Percentiles rank a stretch among this genome's conserved stretches.
Evolutionary conservation across 2,113 vertebrate genomes (phyloP).

Genomic region (Cynocephalus volans): DNA sequence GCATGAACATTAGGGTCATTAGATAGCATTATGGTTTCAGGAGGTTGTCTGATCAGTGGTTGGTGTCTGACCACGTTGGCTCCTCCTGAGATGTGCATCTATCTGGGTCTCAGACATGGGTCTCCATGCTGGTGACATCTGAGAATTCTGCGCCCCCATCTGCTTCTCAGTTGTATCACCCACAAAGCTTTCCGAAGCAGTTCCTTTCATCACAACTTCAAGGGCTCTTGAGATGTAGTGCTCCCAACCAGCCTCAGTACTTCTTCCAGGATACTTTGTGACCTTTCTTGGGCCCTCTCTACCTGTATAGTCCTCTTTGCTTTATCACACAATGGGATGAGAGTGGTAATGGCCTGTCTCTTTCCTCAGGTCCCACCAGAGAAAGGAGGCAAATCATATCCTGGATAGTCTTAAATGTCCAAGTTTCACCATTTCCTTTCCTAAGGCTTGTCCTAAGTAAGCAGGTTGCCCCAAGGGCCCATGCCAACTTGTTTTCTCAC

Average conservation of each 20-base stretch:
- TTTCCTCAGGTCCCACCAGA: neutral
- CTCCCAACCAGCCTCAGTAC: neutral
- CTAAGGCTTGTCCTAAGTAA: neutral
- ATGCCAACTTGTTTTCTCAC: neutral
- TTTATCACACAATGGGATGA: neutral
- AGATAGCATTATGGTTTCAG: neutral
- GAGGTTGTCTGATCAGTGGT: neutral
- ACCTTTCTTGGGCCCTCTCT: neutral
- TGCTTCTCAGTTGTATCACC: neutral
- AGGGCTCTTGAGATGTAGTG: neutral
- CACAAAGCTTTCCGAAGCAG: neutral
- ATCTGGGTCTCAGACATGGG: neutral
- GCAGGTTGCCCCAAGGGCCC: neutral
- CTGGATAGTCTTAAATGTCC: neutral
- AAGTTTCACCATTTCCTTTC: neutral
- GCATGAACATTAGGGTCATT: neutral
- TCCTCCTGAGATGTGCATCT: neutral
- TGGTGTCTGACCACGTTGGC: neutral
- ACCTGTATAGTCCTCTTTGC: neutral
- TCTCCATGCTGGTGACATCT: neutral
- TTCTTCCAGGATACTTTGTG: neutral
- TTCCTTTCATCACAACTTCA: neutral
- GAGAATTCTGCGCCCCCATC: neutral
- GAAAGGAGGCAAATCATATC: neutral
- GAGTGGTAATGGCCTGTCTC: neutral